A percentile compares a stretch with the other conserved stretches of the same genome.
phyloP scores from a whole-genome alignment of 2,797 vertebrate genomes.

The Sphenodon punctatus region DNA sequence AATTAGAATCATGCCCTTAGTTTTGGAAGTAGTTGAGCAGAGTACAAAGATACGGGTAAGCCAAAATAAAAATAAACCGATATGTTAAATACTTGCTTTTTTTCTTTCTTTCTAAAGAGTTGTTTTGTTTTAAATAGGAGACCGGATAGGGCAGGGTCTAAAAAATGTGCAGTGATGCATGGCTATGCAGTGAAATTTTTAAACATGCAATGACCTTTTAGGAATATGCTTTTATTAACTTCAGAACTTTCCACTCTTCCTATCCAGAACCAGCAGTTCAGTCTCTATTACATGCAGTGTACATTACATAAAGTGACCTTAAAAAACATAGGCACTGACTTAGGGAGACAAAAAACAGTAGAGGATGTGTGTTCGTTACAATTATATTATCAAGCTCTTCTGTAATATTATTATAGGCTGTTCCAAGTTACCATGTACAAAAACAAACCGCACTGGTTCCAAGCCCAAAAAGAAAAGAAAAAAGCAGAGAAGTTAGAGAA shows the following conservation, averaged over 20 bases:
- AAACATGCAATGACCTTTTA: neutral
- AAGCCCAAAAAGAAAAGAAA: conserved; percentile 55
- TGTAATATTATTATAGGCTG: conserved; percentile 64
- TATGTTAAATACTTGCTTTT: neutral
- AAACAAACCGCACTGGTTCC: conserved; percentile 71
- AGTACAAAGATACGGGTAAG: neutral
- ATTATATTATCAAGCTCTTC: conserved; percentile 65
- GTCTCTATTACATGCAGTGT: neutral
- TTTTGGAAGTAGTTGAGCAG: neutral
- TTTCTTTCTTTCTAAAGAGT: neutral
- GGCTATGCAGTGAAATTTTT: neutral
- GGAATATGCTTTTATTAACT: neutral
- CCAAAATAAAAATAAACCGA: neutral
- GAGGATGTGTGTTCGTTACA: conserved; percentile 35
- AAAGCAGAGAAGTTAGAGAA: conserved; percentile 65
- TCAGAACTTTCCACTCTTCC: neutral
- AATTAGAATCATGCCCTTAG: neutral
- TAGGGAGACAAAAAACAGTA: conserved; percentile 25
- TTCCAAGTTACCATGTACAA: conserved; percentile 67
- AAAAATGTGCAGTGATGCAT: neutral
- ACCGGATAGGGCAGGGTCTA: neutral
- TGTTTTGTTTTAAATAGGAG: neutral
- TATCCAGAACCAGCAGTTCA: neutral
- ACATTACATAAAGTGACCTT: neutral
- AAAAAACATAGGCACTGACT: conserved; percentile 23